Conservation (phyloP, 2,888 invertebrate genomes). For the Teleogryllus oceanicus region DNA sequence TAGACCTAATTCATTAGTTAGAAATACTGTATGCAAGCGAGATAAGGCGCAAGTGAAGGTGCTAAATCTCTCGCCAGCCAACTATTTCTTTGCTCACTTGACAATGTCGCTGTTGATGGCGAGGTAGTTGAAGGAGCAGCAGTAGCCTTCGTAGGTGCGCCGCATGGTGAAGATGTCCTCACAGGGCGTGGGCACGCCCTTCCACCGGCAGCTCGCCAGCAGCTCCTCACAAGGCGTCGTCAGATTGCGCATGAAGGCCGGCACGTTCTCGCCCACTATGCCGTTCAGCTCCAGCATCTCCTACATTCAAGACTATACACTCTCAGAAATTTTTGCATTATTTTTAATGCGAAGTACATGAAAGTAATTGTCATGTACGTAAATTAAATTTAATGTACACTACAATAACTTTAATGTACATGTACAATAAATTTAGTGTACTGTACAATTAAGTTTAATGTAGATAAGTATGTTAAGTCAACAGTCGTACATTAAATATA, state of each 20-base stretch:
- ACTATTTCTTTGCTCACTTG: conserved; percentile 49
- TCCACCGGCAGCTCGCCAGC: conserved; percentile 58
- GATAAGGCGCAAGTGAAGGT: too few species aligned
- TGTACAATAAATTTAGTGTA: too few species aligned
- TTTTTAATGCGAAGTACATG: not conserved
- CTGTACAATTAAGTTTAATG: too few species aligned
- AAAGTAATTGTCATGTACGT: too few species aligned
- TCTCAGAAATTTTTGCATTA: not conserved
- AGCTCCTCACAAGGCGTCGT: conserved; percentile 54
- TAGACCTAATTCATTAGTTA: conserved; percentile 40
- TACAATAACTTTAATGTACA: too few species aligned
- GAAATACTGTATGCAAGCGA: conserved; percentile 42
- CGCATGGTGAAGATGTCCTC: conserved; percentile 50
- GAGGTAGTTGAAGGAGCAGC: conserved; percentile 64
- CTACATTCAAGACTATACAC: not conserved
- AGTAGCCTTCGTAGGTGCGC: conserved; percentile 53
- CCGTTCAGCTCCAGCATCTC: conserved; percentile 42
- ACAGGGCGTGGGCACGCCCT: conserved; percentile 53
- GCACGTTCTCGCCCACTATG: conserved; percentile 39
- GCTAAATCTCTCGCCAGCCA: too few species aligned
- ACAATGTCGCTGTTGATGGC: conserved; percentile 46
- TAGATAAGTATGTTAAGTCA: too few species aligned
- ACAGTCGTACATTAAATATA: too few species aligned
- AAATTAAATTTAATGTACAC: too few species aligned
- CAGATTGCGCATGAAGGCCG: conserved; percentile 41